Evolutionary conservation across 2,113 vertebrate species (phyloP), one percentile per base, ranked within the genome.

Genomic region (Merops nubicus): DNA sequence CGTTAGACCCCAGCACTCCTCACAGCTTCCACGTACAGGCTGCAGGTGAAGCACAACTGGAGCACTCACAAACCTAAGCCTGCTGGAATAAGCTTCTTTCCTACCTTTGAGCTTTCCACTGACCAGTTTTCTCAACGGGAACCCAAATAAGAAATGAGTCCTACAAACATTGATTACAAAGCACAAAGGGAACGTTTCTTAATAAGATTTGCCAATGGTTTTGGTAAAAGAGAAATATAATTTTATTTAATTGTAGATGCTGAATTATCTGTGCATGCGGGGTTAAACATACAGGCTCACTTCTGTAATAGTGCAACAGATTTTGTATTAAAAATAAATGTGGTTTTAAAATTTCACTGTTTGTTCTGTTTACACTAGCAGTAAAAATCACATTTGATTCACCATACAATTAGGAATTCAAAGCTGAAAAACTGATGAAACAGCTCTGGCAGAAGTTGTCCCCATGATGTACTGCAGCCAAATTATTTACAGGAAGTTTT

Each of bases 291-390:
- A 97, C 84, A 92, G 68, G 97, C 97, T 98, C 96, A 91, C 98
- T 98, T 98, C 98, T 98, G 97, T 98, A 98, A 98, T 98, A 98
- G 98, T 98, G 96, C 97, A 98, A 98, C 97, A 97, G 97, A 96
- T 98, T 99, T 99, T 99, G 97, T 99, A 98, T 98, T 98, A 97
- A 98, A 98, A 99, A 98, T 99, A 99, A 99, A 99, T 99, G 99
- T 99, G 98, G 96, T 99, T 99, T 99, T 98, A 98, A 98, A 98
- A 97, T 98, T 98, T 98, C 97, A 97, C 82, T 80, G 93, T 93
- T 96, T 89, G 78, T 92, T 97, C 91, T 96, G 67, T 96, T 91
- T 94, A 93, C 87, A 63, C 80, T 31, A 91, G 63, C 42, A 64
- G 34, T 89, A 92, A 87, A 91, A 92, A 62, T 88, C 48, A 42